Percentiles rank a stretch among this genome's conserved stretches.
Evolutionary conservation across 2,113 vertebrate species (phyloP).

Genomic region (Aramus guarauna): DNA sequence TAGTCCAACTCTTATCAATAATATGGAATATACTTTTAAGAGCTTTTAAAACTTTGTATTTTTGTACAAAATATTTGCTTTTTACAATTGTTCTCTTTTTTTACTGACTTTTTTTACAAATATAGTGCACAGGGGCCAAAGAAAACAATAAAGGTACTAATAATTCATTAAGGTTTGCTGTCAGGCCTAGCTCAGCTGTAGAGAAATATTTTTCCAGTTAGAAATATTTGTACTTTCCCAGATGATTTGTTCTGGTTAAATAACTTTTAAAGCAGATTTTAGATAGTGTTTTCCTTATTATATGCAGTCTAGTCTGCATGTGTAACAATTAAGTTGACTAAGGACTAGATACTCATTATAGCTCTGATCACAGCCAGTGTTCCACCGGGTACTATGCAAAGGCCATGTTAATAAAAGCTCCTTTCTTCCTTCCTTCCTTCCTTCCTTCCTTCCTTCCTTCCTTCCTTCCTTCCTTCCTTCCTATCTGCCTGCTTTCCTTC

Average conservation of each 20-base stretch:
- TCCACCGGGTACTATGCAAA: background rate
- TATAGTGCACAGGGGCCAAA: slow-evolving; percentile 77
- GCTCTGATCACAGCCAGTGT: slow-evolving; percentile 9
- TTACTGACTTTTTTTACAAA: slow-evolving; percentile 71
- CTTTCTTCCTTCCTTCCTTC: background rate
- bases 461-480: too few species aligned
- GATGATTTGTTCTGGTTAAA: slow-evolving; percentile 53
- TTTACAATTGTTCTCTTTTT: slow-evolving; percentile 70
- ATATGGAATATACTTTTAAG: slow-evolving; percentile 84
- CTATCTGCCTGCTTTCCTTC: background rate
- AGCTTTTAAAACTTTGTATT: slow-evolving; percentile 85
- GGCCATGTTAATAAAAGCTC: background rate
- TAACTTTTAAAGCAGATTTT: slow-evolving; percentile 52
- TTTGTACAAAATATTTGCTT: slow-evolving; percentile 84
- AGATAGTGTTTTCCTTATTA: slow-evolving; percentile 26
- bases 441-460: background rate
- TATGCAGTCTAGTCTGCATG: background rate
- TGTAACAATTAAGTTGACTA: slow-evolving; percentile 13
- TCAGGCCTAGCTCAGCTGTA: slow-evolving; percentile 64
- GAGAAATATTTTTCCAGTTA: slow-evolving; percentile 59
- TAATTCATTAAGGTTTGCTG: slow-evolving; percentile 68
- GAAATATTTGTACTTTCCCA: slow-evolving; percentile 62
- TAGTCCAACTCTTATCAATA: slow-evolving; percentile 76
- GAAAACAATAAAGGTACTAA: slow-evolving; percentile 76
- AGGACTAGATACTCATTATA: slow-evolving; percentile 13